These are phyloP conservation scores for Dendrocincla tyrannina DNA, from an alignment of 2,797 vertebrate species.

Conservation along the genomic window DNA sequence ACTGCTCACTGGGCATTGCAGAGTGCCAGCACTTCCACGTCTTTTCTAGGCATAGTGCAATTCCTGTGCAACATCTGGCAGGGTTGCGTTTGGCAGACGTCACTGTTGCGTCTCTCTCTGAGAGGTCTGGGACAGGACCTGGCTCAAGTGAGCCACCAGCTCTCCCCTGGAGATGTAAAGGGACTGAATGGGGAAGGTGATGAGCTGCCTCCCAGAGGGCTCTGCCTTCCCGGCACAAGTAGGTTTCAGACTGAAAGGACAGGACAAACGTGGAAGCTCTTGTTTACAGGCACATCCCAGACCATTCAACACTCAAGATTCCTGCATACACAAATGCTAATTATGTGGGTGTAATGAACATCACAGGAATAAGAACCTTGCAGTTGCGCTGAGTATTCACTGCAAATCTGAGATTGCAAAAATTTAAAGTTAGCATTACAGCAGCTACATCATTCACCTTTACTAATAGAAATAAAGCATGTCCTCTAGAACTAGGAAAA, in stretches of 20 bases:
- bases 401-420: background rate
- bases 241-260: background rate
- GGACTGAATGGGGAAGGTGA: background rate
- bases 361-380: background rate
- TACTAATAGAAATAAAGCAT: background rate
- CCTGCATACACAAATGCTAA: background rate
- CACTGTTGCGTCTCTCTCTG: rapidly evolving
- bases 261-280: rapidly evolving
- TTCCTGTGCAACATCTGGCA: background rate
- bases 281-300: background rate
- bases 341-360: background rate
- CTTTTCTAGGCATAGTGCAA: background rate
- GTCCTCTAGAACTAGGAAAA: background rate
- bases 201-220: background rate
- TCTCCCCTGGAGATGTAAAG: rapidly evolving
- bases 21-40: background rate
- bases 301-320: background rate
- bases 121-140: background rate
- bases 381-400: background rate
- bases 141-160: background rate
- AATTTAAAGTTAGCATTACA: background rate
- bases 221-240: background rate
- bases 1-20: background rate
- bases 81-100: rapidly evolving
- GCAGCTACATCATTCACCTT: background rate